A percentile compares a stretch with the other conserved stretches of the same genome.
These are phyloP conservation scores for Geopemphigus sp. DNA, from an alignment of 1,140 invertebrate species.

Conservation along the genomic window DNA sequence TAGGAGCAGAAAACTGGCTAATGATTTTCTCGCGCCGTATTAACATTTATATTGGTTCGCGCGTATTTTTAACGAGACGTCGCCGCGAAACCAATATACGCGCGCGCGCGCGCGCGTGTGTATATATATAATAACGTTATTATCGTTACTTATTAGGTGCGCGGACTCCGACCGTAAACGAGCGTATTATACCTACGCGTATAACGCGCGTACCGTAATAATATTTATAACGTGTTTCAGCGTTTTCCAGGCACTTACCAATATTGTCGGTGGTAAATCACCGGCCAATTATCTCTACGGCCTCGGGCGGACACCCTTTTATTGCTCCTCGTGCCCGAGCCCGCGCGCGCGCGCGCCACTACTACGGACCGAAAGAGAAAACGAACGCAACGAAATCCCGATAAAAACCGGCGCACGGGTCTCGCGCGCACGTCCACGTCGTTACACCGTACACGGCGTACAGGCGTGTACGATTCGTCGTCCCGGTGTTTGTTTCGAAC, in stretches of 20 bases:
- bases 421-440: too few relatives aligned
- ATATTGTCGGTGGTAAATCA: constrained; percentile 42
- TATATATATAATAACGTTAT: neutral
- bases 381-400: neutral
- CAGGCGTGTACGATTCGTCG: neutral
- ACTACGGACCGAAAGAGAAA: neutral
- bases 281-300: constrained; percentile 38
- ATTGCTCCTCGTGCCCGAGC: neutral
- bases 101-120: too few relatives aligned
- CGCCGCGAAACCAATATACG: constrained; percentile 29
- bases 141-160: too few relatives aligned
- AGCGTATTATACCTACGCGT: too few relatives aligned
- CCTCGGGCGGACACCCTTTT: constrained; percentile 32
- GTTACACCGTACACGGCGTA: too few relatives aligned
- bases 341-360: too few relatives aligned
- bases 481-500: neutral
- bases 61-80: constrained; percentile 44
- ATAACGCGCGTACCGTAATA: neutral
- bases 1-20: constrained; percentile 3
- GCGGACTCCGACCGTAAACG: too few relatives aligned
- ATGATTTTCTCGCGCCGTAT: neutral
- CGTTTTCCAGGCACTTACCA: constrained; percentile 37
- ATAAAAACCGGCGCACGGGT: too few relatives aligned
- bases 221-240: constrained; percentile 32
- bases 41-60: constrained; percentile 49